A percentile compares a stretch with the other conserved stretches of the same genome.
These are phyloP conservation scores for Meganola albula DNA, from an alignment of 2,888 invertebrate species.

Conservation along the genomic window DNA sequence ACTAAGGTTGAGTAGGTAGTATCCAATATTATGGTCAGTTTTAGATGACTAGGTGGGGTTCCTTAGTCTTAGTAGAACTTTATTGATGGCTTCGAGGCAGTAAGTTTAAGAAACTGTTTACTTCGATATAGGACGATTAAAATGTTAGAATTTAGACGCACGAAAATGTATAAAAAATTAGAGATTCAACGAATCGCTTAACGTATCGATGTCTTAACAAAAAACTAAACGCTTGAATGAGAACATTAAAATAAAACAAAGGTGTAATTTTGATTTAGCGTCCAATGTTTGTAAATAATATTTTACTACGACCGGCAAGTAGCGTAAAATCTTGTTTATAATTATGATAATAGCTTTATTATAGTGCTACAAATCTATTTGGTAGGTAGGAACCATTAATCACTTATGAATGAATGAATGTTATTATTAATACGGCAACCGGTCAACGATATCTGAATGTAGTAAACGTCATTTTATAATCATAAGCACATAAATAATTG, in stretches of 20 bases:
- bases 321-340: slow-evolving; percentile 74
- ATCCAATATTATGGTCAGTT: too few relatives aligned
- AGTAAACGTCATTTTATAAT: slow-evolving; percentile 75
- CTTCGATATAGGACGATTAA: too few relatives aligned
- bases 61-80: too few relatives aligned
- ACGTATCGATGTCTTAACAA: slow-evolving; percentile 12
- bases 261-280: slow-evolving; percentile 29
- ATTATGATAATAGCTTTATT: slow-evolving; percentile 71
- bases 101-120: too few relatives aligned
- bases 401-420: slow-evolving; percentile 70
- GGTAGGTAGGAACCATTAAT: slow-evolving; percentile 71
- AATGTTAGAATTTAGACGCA: too few relatives aligned
- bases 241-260: slow-evolving; percentile 22
- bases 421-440: slow-evolving; percentile 64
- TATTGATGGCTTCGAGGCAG: too few relatives aligned
- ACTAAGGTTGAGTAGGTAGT: too few relatives aligned
- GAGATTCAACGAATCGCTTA: slow-evolving; percentile 5
- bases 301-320: slow-evolving; percentile 61
- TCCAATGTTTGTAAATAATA: slow-evolving; percentile 54
- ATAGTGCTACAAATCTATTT: slow-evolving; percentile 70
- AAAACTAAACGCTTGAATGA: slow-evolving; percentile 16
- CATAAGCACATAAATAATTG: slow-evolving; percentile 75
- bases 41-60: too few relatives aligned
- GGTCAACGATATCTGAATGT: slow-evolving; percentile 71
- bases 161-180: neutral